Evolutionary conservation across 2,888 invertebrate species (phyloP).

Genomic region (Diaprepes abbreviatus): DNA sequence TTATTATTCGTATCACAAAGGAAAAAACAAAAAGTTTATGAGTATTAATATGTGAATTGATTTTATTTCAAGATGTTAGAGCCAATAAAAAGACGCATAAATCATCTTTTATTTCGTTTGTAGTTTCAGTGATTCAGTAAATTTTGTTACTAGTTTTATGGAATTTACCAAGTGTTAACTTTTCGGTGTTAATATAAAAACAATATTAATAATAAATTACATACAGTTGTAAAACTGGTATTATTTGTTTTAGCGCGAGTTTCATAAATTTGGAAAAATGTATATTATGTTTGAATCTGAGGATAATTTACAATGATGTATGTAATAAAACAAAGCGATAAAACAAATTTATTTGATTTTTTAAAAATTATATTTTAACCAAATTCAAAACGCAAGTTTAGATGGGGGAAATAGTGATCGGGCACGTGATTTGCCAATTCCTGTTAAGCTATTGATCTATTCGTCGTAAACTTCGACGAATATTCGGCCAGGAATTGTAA

Average conservation of each 20-base stretch:
- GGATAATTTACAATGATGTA: no score
- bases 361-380: no score
- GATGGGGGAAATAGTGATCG: no score
- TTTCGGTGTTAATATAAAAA: not conserved
- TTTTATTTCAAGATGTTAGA: not conserved
- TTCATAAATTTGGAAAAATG: not conserved
- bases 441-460: no score
- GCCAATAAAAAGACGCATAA: conserved; percentile 1
- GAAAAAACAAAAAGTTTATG: conserved; percentile 4
- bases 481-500: no score
- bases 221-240: not conserved
- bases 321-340: no score
- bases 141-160: not conserved
- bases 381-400: no score
- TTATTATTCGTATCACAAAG: not conserved
- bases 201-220: not conserved
- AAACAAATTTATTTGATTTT: no score
- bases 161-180: not conserved
- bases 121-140: not conserved
- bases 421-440: no score
- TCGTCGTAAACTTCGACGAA: no score
- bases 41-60: not conserved
- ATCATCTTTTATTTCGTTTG: not conserved
- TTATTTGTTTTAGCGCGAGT: not conserved
- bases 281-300: no score